Conservation (phyloP, 2,888 invertebrate species). For the Reticulitermes lucifugus region DNA sequence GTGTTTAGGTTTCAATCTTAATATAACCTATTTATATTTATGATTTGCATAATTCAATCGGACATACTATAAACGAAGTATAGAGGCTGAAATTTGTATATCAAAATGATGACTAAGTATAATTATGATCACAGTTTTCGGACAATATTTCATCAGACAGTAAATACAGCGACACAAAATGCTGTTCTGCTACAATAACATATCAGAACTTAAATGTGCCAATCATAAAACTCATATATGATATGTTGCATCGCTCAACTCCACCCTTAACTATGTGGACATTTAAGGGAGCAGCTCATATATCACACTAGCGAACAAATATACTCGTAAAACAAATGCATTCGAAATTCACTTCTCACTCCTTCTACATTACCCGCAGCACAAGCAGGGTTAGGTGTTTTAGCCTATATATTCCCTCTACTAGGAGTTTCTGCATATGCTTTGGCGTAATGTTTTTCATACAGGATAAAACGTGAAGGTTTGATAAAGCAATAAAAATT, state of each 20-base stretch:
- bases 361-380: too few relatives aligned
- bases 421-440: too few relatives aligned
- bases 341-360: neutral
- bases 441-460: too few relatives aligned
- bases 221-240: neutral
- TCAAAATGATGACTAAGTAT: neutral
- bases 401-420: too few relatives aligned
- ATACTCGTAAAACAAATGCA: neutral
- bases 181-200: neutral
- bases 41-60: conserved; percentile 20
- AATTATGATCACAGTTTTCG: neutral
- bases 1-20: conserved; percentile 15
- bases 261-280: neutral
- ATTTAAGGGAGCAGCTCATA: neutral
- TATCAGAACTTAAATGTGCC: neutral
- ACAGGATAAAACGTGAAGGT: too few relatives aligned
- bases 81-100: neutral
- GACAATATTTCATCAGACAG: neutral
- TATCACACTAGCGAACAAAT: neutral
- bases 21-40: conserved; percentile 20
- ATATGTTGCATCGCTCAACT: too few relatives aligned
- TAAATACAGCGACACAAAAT: neutral
- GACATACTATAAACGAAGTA: neutral
- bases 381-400: too few relatives aligned
- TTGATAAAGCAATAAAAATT: too few relatives aligned